These are phyloP conservation scores for Cariama cristata DNA, from an alignment of 2,113 vertebrate species.

Conservation along the genomic window DNA sequence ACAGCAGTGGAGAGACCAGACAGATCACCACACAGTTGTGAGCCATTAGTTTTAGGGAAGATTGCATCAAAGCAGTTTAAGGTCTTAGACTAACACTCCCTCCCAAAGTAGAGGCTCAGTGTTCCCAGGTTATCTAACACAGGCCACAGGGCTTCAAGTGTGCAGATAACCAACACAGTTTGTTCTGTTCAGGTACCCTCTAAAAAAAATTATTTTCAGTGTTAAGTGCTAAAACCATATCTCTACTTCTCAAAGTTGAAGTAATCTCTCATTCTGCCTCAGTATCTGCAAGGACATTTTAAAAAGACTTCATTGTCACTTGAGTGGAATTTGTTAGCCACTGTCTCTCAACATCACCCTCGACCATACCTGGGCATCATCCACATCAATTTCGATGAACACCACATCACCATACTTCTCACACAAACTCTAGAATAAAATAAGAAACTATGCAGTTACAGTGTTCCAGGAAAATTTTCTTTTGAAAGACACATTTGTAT, in stretches of 20 bases:
- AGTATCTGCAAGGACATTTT: neutral
- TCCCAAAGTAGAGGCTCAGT: neutral
- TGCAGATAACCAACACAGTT: neutral
- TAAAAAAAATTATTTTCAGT: neutral
- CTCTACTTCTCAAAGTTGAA: neutral
- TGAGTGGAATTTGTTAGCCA: neutral
- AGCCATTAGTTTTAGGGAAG: neutral
- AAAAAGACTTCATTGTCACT: neutral
- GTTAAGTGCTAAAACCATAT: neutral
- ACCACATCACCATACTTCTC: conserved; percentile 76
- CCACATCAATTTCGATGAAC: conserved; percentile 93
- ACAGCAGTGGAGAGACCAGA: neutral
- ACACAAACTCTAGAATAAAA: conserved; percentile 69
- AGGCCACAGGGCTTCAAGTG: neutral
- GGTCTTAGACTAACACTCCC: neutral
- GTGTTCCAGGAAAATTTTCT: neutral
- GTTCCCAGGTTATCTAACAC: neutral
- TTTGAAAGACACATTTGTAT: neutral
- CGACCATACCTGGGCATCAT: conserved; percentile 83
- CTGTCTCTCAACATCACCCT: neutral
- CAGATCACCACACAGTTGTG: neutral
- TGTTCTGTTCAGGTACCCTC: neutral
- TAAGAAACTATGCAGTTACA: neutral
- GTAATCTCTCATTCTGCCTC: neutral
- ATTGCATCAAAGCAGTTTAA: neutral